Evolutionary conservation across 1,140 invertebrate species (phyloP).

Genomic region (Sinella curviseta): DNA sequence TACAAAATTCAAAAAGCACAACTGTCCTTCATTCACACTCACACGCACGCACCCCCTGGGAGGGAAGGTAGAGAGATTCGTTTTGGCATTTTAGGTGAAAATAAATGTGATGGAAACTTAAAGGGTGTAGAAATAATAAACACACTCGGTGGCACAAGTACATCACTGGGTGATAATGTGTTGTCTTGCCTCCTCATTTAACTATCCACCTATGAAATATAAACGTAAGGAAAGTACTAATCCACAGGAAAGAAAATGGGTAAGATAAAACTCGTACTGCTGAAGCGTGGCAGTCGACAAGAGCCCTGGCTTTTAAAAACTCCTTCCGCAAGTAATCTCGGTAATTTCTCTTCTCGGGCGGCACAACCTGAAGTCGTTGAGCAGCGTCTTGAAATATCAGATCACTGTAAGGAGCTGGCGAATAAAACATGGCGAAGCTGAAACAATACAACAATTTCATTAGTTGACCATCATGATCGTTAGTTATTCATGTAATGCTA

Average conservation of each 20-base stretch:
- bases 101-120: neutral
- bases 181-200: neutral
- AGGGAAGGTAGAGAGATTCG: neutral
- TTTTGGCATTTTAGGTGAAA: neutral
- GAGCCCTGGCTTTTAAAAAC: slow-evolving; percentile 72
- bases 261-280: slow-evolving; percentile 48
- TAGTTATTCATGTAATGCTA: neutral
- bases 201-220: slow-evolving; percentile 1
- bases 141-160: neutral
- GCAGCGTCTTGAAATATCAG: slow-evolving; percentile 91
- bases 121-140: neutral
- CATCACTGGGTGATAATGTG: neutral
- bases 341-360: slow-evolving; percentile 64
- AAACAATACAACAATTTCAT: neutral
- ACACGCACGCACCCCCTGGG: neutral
- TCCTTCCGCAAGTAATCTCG: slow-evolving; percentile 70
- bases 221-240: neutral
- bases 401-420: slow-evolving; percentile 74
- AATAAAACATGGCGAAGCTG: slow-evolving; percentile 87
- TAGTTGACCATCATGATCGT: neutral
- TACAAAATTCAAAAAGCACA: neutral
- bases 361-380: slow-evolving; percentile 73
- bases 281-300: slow-evolving; percentile 74
- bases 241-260: neutral
- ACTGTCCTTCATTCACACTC: neutral